A percentile compares a stretch with the other conserved stretches of the same genome.
These are phyloP conservation scores for Drymonia ruficornis DNA, from an alignment of 2,888 invertebrate species.

Conservation along the genomic window DNA sequence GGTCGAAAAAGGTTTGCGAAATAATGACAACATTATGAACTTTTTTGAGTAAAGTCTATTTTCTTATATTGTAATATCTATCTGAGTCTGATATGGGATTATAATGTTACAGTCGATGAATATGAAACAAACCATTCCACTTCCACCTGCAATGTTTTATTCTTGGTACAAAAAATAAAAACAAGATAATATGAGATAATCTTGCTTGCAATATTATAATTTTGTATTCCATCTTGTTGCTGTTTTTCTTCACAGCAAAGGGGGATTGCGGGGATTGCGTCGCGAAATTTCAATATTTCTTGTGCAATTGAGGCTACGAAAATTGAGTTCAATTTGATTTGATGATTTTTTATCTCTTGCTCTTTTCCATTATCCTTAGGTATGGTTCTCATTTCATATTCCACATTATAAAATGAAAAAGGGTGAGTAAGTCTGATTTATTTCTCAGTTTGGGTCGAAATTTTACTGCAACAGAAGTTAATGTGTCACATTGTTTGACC, in stretches of 20 bases:
- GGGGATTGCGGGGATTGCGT: slow-evolving; percentile 1
- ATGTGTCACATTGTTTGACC: too few species aligned
- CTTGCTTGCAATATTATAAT: not conserved
- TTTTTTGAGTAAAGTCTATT: too few species aligned
- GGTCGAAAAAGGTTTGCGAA: too few species aligned
- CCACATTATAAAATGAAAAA: not conserved
- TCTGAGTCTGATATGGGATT: too few species aligned
- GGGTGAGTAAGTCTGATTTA: too few species aligned
- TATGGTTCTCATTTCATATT: not conserved
- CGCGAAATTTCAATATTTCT: slow-evolving; percentile 16
- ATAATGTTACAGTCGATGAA: too few species aligned
- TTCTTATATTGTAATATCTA: too few species aligned
- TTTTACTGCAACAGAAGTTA: too few species aligned
- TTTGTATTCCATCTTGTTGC: not conserved
- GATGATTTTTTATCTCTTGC: slow-evolving; percentile 9
- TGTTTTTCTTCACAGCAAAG: slow-evolving; percentile 3
- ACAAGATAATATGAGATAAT: not conserved
- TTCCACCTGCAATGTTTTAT: not conserved
- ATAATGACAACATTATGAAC: too few species aligned
- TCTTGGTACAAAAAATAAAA: not conserved
- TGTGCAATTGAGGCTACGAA: slow-evolving; percentile 18
- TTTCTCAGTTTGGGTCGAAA: too few species aligned
- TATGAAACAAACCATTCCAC: too few species aligned
- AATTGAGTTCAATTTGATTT: slow-evolving; percentile 22
- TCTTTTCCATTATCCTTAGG: slow-evolving; percentile 10